Percentiles rank a stretch among this genome's conserved stretches.
Evolutionary conservation across 2,113 vertebrate genomes (phyloP).

Genomic region (Theristicus caerulescens): DNA sequence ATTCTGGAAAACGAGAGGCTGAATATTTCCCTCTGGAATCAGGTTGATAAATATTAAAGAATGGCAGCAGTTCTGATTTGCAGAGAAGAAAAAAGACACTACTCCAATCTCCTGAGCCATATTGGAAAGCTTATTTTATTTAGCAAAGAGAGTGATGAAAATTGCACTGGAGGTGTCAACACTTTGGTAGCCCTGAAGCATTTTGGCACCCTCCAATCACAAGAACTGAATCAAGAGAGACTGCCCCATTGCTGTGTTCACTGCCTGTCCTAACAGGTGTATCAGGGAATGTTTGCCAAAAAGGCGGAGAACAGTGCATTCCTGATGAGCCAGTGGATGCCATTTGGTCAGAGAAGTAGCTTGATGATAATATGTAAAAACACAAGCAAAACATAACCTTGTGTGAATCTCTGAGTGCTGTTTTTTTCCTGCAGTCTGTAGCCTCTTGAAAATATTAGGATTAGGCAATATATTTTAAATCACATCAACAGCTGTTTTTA

Average conservation of each 20-base stretch:
- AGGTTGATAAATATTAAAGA: conserved; percentile 65
- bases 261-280: conserved; percentile 53
- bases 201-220: conserved; percentile 42
- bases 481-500: neutral
- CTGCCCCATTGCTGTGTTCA: neutral
- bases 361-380: conserved; percentile 49
- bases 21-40: conserved; percentile 57
- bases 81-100: conserved; percentile 30
- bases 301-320: neutral
- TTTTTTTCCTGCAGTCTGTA: neutral
- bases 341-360: conserved; percentile 53
- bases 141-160: conserved; percentile 52
- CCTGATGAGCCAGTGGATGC: conserved; percentile 52
- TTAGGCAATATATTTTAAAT: neutral
- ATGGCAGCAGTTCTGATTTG: conserved; percentile 43
- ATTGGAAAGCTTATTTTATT: conserved; percentile 66
- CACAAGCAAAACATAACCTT: conserved; percentile 1
- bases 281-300: neutral
- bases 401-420: neutral
- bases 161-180: conserved; percentile 47
- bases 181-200: conserved; percentile 54
- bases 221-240: neutral
- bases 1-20: conserved; percentile 18
- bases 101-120: conserved; percentile 50
- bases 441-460: neutral